Base-by-base conservation (phyloP, 2,888 invertebrate genomes). In the Napeogenes inachia region DNA sequence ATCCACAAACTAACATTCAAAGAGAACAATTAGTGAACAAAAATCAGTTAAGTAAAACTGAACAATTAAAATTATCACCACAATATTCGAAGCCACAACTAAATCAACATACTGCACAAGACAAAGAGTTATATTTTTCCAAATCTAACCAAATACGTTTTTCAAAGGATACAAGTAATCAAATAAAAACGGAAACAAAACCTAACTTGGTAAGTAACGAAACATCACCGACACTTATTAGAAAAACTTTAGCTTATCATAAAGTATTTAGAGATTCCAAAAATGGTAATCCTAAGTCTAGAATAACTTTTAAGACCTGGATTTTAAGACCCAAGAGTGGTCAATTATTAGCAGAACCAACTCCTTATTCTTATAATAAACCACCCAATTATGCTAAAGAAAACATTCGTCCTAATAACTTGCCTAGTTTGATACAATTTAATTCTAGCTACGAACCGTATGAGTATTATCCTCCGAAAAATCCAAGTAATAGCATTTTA, bases 241-340 rank as follows among this genome's bases (percentile, higher is more conserved):
- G 86, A 59, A 89, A 86, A 78, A 82, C 85, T 55, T 65, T 85
- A 69, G 82, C 85, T n/a, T 80, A 82, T 66, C 85, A 84, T 69
- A 81, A 80, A 72, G 69, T 84, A 33, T 70, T 85, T 50, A 80
- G 85, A 70, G 81, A 84, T 65, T 76, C 82, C 3, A 84, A 84
- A 59, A 73, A 77, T 56, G 78, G 80, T 4, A 81, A 75, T 60
- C 84, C 88, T 47, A 88, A 86, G 70, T 87, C 89, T 8, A 75
- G 85, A 68, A 82, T 89, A 55, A 87, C 84, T 32, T 84, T 87
- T 50, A 90, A 89, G 75, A 88, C 89, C 4, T 90, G 89, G 89
- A 81, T 89, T 59, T 79, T 87, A 3, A 87, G 87, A 75, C 88
- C 89, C 10, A 88, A 82, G 73, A 72, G 79, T 46, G 81, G 77